These are phyloP conservation scores for Danio choprae DNA, from an alignment of 2,797 vertebrate species.

Conservation along the genomic window DNA sequence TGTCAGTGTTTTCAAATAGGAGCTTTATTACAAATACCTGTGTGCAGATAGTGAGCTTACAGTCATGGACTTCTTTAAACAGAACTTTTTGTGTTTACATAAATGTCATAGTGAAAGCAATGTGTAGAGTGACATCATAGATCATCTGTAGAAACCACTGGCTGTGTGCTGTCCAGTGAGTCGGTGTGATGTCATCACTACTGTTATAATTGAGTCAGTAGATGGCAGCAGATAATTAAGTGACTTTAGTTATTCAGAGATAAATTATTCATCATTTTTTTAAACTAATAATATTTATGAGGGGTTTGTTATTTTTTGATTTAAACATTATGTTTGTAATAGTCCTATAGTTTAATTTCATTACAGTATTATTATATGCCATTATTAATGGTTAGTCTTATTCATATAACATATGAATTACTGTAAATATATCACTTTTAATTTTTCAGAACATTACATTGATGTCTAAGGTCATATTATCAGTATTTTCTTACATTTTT, in stretches of 20 bases:
- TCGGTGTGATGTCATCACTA: slow-evolving; percentile 34
- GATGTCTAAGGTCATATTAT: not conserved
- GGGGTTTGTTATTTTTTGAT: no score
- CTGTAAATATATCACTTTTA: not conserved
- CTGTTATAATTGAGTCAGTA: slow-evolving; percentile 61
- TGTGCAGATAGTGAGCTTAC: not conserved
- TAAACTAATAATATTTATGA: not conserved
- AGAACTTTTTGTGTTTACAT: not conserved
- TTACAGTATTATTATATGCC: no score
- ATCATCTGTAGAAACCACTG: not conserved
- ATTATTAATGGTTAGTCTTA: no score
- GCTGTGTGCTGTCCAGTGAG: not conserved
- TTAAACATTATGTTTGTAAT: no score
- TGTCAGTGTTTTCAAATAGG: not conserved
- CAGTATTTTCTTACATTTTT: not conserved
- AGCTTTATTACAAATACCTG: not conserved
- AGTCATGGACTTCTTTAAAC: not conserved
- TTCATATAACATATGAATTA: not conserved
- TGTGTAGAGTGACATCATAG: not conserved
- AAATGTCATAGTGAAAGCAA: not conserved
- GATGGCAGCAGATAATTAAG: slow-evolving; percentile 67
- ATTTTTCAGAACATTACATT: not conserved
- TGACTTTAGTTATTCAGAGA: slow-evolving; percentile 18
- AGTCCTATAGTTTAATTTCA: no score
- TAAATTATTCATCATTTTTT: slow-evolving; percentile 5